A percentile compares a stretch with the other conserved stretches of the same genome.
phyloP scores from a whole-genome alignment of 2,888 invertebrate species.

The Stictocephala bisonia region DNA sequence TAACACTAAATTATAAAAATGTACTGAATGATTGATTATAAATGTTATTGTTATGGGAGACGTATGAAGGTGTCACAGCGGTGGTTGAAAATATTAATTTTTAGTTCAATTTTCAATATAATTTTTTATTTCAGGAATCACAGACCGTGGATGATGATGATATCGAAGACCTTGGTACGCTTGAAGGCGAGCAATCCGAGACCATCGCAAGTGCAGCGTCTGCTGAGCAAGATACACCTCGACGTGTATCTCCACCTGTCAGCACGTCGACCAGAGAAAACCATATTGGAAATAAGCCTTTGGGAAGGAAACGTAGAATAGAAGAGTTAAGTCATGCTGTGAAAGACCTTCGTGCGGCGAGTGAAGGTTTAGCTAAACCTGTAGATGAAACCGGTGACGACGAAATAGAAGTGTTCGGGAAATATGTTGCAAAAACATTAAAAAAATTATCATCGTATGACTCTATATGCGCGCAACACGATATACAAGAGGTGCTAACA shows the following conservation, averaged over 20 bases:
- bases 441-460: not conserved
- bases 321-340: not conserved
- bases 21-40: too few species aligned
- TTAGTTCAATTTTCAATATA: too few species aligned
- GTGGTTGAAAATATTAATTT: too few species aligned
- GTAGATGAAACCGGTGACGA: not conserved
- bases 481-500: conserved; percentile 1
- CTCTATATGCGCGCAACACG: conserved; percentile 7
- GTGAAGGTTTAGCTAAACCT: not conserved
- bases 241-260: not conserved
- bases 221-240: not conserved
- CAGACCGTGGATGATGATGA: too few species aligned
- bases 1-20: too few species aligned
- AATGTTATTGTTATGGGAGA: too few species aligned
- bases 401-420: not conserved
- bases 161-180: not conserved
- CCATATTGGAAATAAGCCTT: not conserved
- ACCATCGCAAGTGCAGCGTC: not conserved
- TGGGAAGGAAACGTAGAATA: not conserved
- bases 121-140: too few species aligned
- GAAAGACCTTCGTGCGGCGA: too few species aligned
- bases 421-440: not conserved
- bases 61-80: too few species aligned
- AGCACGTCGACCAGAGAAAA: not conserved
- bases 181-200: not conserved